Conservation (phyloP, 64 coral and sea anemone species). For the Pocillopora damicornis region DNA sequence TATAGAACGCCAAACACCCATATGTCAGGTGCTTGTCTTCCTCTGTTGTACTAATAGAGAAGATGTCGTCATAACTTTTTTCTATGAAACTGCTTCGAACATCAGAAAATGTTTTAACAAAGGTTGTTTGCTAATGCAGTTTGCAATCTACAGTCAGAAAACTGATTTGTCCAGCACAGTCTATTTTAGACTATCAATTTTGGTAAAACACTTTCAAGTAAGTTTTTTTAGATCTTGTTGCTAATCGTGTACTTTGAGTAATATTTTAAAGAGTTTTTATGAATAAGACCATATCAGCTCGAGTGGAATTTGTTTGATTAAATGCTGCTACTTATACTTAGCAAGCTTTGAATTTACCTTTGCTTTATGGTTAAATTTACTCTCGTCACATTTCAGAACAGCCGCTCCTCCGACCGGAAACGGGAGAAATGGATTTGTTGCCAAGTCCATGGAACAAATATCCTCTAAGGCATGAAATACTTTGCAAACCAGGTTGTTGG, state of each 20-base stretch:
- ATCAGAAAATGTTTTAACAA: neutral
- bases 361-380: constrained; percentile 27
- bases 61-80: neutral
- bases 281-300: too few species aligned
- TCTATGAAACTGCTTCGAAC: neutral
- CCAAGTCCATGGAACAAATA: constrained; percentile 12
- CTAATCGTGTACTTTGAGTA: too few species aligned
- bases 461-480: constrained; percentile 12
- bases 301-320: too few species aligned
- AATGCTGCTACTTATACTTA: too few species aligned
- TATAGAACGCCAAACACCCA: constrained; percentile 50
- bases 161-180: too few species aligned
- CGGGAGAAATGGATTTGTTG: constrained; percentile 13
- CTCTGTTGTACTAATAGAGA: constrained; percentile 48
- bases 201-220: too few species aligned
- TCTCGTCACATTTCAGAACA: constrained; percentile 24
- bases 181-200: too few species aligned
- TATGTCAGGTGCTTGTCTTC: constrained; percentile 6
- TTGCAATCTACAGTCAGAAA: too few species aligned
- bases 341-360: constrained; percentile 9
- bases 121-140: too few species aligned
- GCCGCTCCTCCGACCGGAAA: neutral
- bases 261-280: too few species aligned
- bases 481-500: neutral
- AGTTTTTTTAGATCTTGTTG: too few species aligned